Conservation (phyloP, 2,888 invertebrate species). For the Acleris holmiana region DNA sequence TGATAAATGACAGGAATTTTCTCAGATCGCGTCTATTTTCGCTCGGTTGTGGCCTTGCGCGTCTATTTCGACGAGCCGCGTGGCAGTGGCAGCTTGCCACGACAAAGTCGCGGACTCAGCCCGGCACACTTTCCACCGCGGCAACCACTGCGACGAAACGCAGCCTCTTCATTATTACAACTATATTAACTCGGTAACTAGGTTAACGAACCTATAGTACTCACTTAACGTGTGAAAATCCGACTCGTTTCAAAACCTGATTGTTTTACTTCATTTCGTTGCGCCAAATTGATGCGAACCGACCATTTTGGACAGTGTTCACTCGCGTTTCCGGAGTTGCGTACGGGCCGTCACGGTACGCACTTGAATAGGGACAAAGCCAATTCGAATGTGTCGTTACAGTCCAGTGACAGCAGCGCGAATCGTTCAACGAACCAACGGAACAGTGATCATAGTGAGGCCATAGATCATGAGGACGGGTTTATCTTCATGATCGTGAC, state of each 20-base stretch:
- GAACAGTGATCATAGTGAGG: slow-evolving; percentile 56
- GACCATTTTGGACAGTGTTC: slow-evolving; percentile 51
- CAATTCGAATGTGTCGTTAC: slow-evolving; percentile 64
- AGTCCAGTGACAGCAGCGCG: slow-evolving; percentile 65
- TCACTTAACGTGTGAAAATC: slow-evolving; percentile 72
- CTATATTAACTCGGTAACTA: slow-evolving; percentile 72
- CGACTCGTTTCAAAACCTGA: slow-evolving; percentile 62
- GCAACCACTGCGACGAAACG: slow-evolving; percentile 40
- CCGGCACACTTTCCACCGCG: slow-evolving; percentile 68
- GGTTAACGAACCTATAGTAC: slow-evolving; percentile 79
- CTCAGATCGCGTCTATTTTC: slow-evolving; percentile 60
- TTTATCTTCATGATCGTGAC: slow-evolving; percentile 47
- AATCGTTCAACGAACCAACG: slow-evolving; percentile 72
- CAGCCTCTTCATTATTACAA: slow-evolving; percentile 65
- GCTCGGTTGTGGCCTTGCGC: slow-evolving; percentile 76
- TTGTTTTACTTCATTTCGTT: slow-evolving; percentile 55
- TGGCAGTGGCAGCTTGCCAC: slow-evolving; percentile 73
- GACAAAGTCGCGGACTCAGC: slow-evolving; percentile 63
- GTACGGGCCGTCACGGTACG: slow-evolving; percentile 71
- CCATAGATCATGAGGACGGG: slow-evolving; percentile 52
- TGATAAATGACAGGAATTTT: slow-evolving; percentile 48
- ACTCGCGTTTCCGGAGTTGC: slow-evolving; percentile 69
- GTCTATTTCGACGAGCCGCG: slow-evolving; percentile 63
- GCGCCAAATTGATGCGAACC: slow-evolving; percentile 48
- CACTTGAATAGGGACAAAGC: slow-evolving; percentile 76